Conservation (phyloP, 2,797 vertebrate genomes). For the Pampus argenteus region DNA sequence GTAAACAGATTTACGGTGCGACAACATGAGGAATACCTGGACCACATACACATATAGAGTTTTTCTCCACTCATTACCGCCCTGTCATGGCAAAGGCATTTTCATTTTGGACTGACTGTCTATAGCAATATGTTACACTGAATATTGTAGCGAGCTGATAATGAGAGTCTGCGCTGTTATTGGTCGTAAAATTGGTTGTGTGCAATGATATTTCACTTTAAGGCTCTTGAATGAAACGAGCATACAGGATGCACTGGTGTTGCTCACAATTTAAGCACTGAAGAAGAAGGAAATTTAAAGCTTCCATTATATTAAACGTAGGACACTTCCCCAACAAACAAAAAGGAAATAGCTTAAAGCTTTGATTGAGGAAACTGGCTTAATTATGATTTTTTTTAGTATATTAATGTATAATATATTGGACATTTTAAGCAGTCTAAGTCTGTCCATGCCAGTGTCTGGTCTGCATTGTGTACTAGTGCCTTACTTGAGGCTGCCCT, state of each 20-base stretch:
- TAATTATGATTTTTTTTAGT: neutral
- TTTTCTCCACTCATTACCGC: conserved; percentile 43
- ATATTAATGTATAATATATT: conserved; percentile 41
- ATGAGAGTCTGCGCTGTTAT: conserved; percentile 43
- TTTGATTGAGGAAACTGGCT: conserved; percentile 39
- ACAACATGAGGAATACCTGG: too few relatives aligned
- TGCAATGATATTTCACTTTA: conserved; percentile 52
- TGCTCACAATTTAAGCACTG: conserved; percentile 61
- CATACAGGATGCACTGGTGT: conserved; percentile 67
- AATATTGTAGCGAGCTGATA: conserved; percentile 39
- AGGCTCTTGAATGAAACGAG: conserved; percentile 52
- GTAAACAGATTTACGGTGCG: too few relatives aligned
- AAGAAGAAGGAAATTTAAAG: conserved; percentile 63
- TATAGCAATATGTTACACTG: conserved; percentile 67
- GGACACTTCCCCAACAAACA: conserved; percentile 29
- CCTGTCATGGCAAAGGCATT: conserved; percentile 47
- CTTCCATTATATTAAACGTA: conserved; percentile 57
- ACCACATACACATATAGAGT: conserved; percentile 13
- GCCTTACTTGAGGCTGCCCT: conserved; percentile 85
- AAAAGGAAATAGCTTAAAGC: conserved; percentile 37
- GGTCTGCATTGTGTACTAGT: conserved; percentile 85
- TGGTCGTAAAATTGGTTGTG: conserved; percentile 45
- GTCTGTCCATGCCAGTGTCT: conserved; percentile 68
- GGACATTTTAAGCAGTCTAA: conserved; percentile 39
- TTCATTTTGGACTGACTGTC: conserved; percentile 42